Evolutionary conservation across 2,888 invertebrate genomes (phyloP).

Genomic region (Rotaria socialis): DNA sequence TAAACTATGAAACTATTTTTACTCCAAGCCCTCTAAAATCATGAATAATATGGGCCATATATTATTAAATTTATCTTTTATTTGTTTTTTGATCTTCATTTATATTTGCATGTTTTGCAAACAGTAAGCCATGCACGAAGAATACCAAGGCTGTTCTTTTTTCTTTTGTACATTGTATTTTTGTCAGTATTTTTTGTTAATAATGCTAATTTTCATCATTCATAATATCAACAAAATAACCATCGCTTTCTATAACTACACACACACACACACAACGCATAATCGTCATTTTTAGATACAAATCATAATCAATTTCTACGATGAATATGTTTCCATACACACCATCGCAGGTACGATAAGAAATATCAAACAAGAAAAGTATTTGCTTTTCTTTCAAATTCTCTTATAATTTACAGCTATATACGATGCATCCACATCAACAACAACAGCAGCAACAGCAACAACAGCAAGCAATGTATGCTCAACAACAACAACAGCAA

Average conservation of each 20-base stretch:
- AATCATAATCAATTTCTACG: neutral
- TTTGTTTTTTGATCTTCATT: neutral
- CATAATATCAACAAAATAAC: neutral
- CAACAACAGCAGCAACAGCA: neutral
- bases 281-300: neutral
- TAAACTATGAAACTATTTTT: no score
- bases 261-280: neutral
- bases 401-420: neutral
- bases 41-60: no score
- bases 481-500: neutral
- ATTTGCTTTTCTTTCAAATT: neutral
- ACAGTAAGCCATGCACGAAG: neutral
- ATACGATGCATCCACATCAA: neutral
- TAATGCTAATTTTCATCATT: no score
- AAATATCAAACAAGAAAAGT: neutral
- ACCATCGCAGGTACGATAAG: neutral
- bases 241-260: neutral
- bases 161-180: no score
- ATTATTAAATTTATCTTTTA: neutral
- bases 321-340: neutral
- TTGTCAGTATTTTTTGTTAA: no score
- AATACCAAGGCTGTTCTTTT: neutral
- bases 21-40: no score
- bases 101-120: neutral
- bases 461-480: neutral